phyloP scores from a whole-genome alignment of 2,113 vertebrate genomes.

The Limnothrissa miodon region DNA sequence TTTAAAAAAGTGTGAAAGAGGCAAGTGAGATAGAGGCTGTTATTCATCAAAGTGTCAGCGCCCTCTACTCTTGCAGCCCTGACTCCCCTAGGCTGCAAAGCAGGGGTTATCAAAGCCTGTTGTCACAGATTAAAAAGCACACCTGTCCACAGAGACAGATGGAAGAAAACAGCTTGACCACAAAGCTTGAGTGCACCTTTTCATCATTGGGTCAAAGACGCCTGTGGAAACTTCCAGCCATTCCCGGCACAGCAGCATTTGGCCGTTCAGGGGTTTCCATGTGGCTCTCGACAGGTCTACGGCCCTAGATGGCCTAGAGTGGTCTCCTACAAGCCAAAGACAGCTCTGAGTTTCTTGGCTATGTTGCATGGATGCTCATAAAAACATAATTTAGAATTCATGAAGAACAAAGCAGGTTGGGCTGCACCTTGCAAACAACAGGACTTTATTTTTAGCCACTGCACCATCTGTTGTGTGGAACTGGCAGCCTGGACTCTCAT shows the following conservation, averaged over 20 bases:
- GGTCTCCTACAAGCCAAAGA: background rate
- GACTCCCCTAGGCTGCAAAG: background rate
- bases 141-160: background rate
- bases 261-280: background rate
- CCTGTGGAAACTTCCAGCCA: background rate
- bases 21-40: background rate
- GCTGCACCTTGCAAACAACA: conserved; percentile 4
- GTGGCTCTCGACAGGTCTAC: background rate
- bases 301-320: background rate
- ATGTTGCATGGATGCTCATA: background rate
- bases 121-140: background rate
- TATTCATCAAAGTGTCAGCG: conserved; percentile 10
- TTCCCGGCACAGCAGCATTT: background rate
- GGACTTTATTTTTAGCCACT: background rate
- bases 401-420: background rate
- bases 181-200: background rate
- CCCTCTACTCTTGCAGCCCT: background rate
- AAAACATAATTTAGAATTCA: background rate
- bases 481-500: background rate
- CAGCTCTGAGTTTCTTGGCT: background rate
- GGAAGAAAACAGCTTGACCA: background rate
- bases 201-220: background rate
- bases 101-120: background rate
- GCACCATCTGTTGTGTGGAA: conserved; percentile 1
- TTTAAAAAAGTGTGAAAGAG: background rate